Conservation (phyloP, 2,797 vertebrate genomes). For the Synanceia verrucosa region DNA sequence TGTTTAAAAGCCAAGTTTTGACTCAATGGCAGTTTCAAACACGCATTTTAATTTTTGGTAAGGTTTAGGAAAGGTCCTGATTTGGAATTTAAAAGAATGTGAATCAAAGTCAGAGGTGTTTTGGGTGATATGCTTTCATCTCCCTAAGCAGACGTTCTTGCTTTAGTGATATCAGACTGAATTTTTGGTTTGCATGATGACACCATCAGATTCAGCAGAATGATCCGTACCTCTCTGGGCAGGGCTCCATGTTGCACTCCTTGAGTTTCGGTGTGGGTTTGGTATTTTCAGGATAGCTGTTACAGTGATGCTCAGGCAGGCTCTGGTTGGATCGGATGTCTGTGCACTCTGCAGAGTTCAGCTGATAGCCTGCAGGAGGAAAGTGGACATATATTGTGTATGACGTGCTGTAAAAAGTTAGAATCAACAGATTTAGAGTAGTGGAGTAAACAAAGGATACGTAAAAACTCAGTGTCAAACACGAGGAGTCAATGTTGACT, state of each 20-base stretch:
- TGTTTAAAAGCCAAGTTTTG: no score
- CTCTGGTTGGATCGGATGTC: constrained; percentile 88
- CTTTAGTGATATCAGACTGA: not conserved
- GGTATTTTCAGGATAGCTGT: constrained; percentile 91
- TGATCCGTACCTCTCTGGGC: constrained; percentile 85
- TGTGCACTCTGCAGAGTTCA: constrained; percentile 92
- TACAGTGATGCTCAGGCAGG: constrained; percentile 89
- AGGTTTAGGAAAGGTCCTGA: no score
- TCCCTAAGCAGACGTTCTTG: no score
- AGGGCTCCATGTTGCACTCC: constrained; percentile 94
- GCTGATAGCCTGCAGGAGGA: constrained; percentile 87
- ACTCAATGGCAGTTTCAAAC: no score
- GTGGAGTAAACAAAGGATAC: no score
- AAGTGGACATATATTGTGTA: not conserved
- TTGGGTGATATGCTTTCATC: no score
- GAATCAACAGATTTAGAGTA: not conserved
- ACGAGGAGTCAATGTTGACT: not conserved
- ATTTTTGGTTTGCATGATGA: not conserved
- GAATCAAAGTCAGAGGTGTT: no score
- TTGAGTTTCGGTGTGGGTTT: constrained; percentile 96
- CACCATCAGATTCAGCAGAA: not conserved
- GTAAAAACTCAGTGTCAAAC: not conserved
- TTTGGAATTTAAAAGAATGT: no score
- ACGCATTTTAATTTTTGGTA: no score
- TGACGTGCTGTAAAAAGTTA: not conserved